phyloP scores from a whole-genome alignment of 2,888 invertebrate species.

The Xiphydria camelus region DNA sequence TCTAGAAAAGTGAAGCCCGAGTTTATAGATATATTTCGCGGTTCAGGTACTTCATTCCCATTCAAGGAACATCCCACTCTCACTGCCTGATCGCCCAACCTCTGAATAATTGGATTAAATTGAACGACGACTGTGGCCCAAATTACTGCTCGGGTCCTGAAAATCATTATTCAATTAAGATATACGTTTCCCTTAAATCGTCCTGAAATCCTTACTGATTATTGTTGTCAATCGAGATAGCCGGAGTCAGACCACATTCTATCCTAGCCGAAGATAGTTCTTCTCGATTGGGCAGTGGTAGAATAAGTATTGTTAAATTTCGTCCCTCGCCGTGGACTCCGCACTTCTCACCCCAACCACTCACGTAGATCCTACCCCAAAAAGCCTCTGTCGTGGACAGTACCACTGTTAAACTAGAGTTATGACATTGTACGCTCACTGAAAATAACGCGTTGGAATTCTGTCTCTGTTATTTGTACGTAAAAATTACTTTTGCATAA shows the following conservation, averaged over 20 bases:
- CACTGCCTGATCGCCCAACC: slow-evolving; percentile 80
- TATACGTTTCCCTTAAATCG: not conserved
- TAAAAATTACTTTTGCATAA: no score
- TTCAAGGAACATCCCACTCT: slow-evolving; percentile 77
- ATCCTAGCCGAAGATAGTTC: slow-evolving; percentile 27
- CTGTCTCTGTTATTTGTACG: no score
- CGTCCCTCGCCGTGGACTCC: slow-evolving; percentile 63
- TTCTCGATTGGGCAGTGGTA: slow-evolving; percentile 61
- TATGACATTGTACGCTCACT: slow-evolving; percentile 82
- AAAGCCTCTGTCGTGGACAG: slow-evolving; percentile 60
- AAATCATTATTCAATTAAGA: slow-evolving; percentile 15
- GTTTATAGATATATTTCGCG: slow-evolving; percentile 60
- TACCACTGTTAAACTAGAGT: slow-evolving; percentile 65
- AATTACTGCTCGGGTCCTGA: slow-evolving; percentile 67
- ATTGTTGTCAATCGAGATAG: slow-evolving; percentile 45
- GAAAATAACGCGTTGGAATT: no score
- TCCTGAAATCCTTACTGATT: slow-evolving; percentile 42
- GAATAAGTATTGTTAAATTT: slow-evolving; percentile 61
- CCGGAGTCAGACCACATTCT: slow-evolving; percentile 50
- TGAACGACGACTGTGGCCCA: slow-evolving; percentile 80
- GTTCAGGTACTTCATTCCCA: slow-evolving; percentile 56
- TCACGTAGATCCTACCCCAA: slow-evolving; percentile 77
- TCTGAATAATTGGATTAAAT: slow-evolving; percentile 82
- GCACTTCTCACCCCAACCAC: slow-evolving; percentile 76
- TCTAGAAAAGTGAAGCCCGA: slow-evolving; percentile 62